Percentiles rank a stretch among this genome's conserved stretches.
Evolutionary conservation across 2,113 vertebrate genomes (phyloP).

Genomic region (Neogale vison): DNA sequence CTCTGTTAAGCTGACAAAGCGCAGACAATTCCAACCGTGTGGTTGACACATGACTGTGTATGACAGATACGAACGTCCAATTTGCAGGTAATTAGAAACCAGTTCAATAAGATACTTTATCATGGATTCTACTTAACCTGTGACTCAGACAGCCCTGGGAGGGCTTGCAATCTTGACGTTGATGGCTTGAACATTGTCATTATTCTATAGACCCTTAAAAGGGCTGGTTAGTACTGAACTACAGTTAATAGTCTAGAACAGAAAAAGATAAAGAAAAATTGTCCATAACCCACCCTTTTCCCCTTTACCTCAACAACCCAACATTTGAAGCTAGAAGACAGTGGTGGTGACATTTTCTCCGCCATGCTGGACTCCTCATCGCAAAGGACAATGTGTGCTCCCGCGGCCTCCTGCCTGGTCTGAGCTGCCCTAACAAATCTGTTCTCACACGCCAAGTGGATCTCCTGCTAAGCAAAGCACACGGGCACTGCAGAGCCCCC

Average conservation of each 20-base stretch:
- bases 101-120: neutral
- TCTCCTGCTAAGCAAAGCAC: neutral
- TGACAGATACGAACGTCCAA: neutral
- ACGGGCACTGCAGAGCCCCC: accelerated
- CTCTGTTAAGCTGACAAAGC: neutral
- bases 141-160: neutral
- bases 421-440: accelerated
- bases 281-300: too few relatives aligned
- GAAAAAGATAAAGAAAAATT: neutral
- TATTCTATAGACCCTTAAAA: neutral
- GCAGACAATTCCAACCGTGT: neutral
- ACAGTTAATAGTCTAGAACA: neutral
- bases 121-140: neutral
- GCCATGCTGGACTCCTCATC: neutral
- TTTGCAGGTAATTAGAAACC: neutral
- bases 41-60: neutral
- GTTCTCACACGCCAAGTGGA: neutral
- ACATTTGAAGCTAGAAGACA: neutral
- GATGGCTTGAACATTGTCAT: neutral
- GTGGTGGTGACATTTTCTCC: neutral
- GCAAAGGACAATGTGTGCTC: neutral
- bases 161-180: neutral
- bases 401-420: neutral
- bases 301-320: neutral
- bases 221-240: neutral